Conservation (phyloP, 2,888 invertebrate genomes). For the Neoascia interrupta region DNA sequence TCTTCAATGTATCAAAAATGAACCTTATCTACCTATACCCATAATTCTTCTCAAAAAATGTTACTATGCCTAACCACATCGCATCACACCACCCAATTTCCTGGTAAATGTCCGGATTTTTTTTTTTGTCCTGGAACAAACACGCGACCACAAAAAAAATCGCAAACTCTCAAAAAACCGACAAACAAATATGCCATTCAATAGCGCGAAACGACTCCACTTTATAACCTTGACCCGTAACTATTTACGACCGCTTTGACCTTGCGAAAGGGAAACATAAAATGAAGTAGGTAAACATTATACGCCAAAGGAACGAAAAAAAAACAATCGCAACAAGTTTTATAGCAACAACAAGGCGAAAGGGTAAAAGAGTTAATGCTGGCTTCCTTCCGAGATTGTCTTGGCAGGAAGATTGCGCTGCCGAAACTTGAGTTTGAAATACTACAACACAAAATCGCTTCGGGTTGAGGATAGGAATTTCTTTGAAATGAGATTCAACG, state of each 20-base stretch:
- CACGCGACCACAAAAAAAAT: constrained; percentile 34
- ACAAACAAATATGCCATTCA: constrained; percentile 12
- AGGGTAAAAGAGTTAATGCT: no score
- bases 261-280: constrained; percentile 34
- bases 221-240: constrained; percentile 57
- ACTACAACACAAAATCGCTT: no score
- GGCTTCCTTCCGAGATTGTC: no score
- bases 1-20: no score
- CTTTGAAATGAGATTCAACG: constrained; percentile 1
- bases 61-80: not conserved
- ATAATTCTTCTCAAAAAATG: no score
- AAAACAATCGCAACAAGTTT: no score
- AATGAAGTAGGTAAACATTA: constrained; percentile 35
- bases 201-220: not conserved
- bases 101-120: not conserved
- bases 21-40: no score
- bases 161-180: not conserved
- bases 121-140: not conserved
- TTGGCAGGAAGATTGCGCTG: constrained; percentile 31
- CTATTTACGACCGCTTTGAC: constrained; percentile 52
- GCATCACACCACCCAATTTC: constrained; percentile 28
- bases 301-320: constrained; percentile 12
- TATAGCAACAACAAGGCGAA: no score
- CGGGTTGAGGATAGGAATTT: no score
- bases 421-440: constrained; percentile 9